phyloP scores from a whole-genome alignment of 2,797 vertebrate species.

The Apodemus agrarius region DNA sequence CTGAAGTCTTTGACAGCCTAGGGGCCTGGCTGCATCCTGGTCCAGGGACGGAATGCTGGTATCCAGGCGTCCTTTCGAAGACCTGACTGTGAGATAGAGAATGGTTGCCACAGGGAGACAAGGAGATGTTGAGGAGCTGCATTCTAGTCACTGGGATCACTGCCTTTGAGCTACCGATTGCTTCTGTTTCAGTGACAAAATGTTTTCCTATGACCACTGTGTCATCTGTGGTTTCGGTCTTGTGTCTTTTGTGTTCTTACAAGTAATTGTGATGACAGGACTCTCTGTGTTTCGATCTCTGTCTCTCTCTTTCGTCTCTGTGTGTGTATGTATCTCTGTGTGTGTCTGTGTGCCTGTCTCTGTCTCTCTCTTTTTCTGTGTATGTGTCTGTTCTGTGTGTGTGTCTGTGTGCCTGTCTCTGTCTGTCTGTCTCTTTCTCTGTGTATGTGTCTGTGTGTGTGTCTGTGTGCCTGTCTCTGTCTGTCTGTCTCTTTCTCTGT shows the following conservation, averaged over 20 bases:
- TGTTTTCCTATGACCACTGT: neutral
- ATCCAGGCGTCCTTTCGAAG: neutral
- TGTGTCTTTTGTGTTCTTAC: neutral
- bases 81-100: neutral
- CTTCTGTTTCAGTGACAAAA: neutral
- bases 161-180: neutral
- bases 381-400: no score
- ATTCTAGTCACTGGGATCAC: neutral
- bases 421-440: no score
- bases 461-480: neutral
- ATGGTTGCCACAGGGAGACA: neutral
- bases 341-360: neutral
- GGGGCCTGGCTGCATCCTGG: rapidly evolving
- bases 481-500: neutral
- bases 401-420: no score
- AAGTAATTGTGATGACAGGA: neutral
- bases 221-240: neutral
- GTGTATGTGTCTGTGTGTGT: no score
- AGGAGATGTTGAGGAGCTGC: neutral
- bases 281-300: neutral
- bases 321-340: no score
- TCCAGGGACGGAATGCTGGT: neutral
- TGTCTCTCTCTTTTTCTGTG: neutral
- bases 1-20: neutral
- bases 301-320: no score